phyloP scores from a whole-genome alignment of 2,888 invertebrate genomes.

The Drosophila barbarae region DNA sequence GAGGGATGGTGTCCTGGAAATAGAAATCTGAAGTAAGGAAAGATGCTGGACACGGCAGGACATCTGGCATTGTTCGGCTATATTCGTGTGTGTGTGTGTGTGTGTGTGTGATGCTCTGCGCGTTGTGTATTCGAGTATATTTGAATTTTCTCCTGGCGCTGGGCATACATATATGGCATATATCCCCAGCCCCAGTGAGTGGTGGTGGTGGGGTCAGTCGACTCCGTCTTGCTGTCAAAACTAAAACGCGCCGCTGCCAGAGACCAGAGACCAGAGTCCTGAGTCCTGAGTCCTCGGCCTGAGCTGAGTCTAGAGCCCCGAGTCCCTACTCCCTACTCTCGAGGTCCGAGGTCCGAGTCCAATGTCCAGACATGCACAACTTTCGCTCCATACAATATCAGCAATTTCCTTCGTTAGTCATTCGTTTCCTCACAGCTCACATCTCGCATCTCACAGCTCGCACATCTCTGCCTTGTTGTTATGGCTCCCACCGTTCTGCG shows the following conservation, averaged over 20 bases:
- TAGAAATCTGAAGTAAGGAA: slow-evolving; percentile 44
- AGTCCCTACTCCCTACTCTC: slow-evolving; percentile 1
- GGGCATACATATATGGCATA: slow-evolving; percentile 22
- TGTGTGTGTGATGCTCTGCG: slow-evolving; percentile 9
- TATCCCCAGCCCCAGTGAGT: slow-evolving; percentile 23
- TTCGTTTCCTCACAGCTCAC: slow-evolving; percentile 62
- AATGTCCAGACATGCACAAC: slow-evolving; percentile 64
- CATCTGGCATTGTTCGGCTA: slow-evolving; percentile 47
- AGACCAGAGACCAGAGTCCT: slow-evolving; percentile 35
- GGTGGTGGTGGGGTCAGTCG: slow-evolving; percentile 27
- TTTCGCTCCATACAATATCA: slow-evolving; percentile 72
- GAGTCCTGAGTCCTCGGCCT: slow-evolving; percentile 32
- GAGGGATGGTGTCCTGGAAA: slow-evolving; percentile 29
- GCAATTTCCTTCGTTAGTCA: slow-evolving; percentile 74
- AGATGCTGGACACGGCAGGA: slow-evolving; percentile 55
- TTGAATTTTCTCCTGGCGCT: slow-evolving; percentile 46
- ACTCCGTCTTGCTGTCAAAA: slow-evolving; percentile 55
- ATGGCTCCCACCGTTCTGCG: slow-evolving; percentile 58
- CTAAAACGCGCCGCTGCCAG: slow-evolving; percentile 67
- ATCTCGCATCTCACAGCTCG: slow-evolving; percentile 18
- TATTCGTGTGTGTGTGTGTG: slow-evolving; percentile 38
- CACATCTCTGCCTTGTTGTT: slow-evolving; percentile 58
- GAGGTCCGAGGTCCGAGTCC: slow-evolving; percentile 13
- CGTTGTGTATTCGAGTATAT: slow-evolving; percentile 39
- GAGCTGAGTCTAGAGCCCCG: slow-evolving; percentile 4